Conservation (phyloP, 2,113 vertebrate species). For the Indicator maculatus region DNA sequence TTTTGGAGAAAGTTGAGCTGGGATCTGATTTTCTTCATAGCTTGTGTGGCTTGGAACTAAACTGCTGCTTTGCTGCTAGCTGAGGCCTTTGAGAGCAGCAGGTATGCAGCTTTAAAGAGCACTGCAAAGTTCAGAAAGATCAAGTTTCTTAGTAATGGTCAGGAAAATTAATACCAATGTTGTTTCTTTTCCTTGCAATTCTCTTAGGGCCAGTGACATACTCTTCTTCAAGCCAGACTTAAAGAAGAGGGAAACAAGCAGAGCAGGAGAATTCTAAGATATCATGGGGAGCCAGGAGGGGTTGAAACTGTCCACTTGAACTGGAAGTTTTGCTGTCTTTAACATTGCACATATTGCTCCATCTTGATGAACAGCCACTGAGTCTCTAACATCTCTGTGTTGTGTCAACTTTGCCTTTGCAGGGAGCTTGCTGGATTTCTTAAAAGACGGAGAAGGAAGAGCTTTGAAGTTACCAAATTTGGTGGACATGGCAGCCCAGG, state of each 20-base stretch:
- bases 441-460: conserved; percentile 91
- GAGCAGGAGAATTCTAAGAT: neutral
- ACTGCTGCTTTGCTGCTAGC: conserved; percentile 11
- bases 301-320: neutral
- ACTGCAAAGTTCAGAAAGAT: conserved; percentile 11
- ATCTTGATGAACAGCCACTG: neutral
- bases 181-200: neutral
- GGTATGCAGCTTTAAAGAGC: neutral
- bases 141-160: neutral
- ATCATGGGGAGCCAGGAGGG: accelerated
- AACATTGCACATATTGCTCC: neutral
- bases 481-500: conserved; percentile 98
- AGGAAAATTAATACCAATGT: neutral
- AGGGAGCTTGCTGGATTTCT: conserved; percentile 96
- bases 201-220: neutral
- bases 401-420: conserved; percentile 47
- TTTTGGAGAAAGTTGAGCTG: conserved; percentile 13
- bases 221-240: neutral
- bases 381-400: neutral
- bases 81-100: conserved; percentile 23
- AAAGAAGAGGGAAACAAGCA: neutral
- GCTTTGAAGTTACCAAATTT: conserved; percentile 92
- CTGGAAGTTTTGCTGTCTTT: neutral
- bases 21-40: conserved; percentile 23
- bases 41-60: conserved; percentile 32